Evolutionary conservation across 35 echinoderm and acorn worm species (phyloP).

Genomic region (Hemicentrotus pulcherrimus): DNA sequence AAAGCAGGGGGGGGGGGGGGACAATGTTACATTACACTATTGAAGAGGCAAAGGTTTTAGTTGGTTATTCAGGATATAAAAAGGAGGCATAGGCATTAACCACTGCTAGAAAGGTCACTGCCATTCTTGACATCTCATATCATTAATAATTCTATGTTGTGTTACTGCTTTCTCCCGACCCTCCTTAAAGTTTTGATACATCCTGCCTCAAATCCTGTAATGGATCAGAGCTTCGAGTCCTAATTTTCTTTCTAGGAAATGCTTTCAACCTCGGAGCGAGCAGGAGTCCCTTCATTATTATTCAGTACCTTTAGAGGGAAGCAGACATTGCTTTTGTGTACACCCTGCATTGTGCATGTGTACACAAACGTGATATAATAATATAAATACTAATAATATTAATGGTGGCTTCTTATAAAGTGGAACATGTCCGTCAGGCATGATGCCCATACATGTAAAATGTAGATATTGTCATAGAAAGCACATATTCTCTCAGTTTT

Average conservation of each 20-base stretch:
- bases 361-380: background rate
- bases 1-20: no score
- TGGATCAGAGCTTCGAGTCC: background rate
- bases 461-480: no score
- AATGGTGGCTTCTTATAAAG: no score
- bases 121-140: background rate
- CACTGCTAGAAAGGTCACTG: background rate
- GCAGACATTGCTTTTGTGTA: background rate
- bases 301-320: background rate
- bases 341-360: background rate
- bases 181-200: background rate
- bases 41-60: no score
- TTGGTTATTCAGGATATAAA: no score
- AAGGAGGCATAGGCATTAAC: no score
- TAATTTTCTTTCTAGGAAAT: constrained; percentile 6
- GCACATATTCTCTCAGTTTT: no score
- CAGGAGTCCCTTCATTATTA: background rate
- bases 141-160: background rate
- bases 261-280: background rate
- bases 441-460: no score
- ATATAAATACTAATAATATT: background rate
- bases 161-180: background rate
- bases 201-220: background rate
- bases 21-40: no score
- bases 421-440: no score